Evolutionary conservation across 2,888 invertebrate genomes (phyloP).

Genomic region (Morinoia aosen): DNA sequence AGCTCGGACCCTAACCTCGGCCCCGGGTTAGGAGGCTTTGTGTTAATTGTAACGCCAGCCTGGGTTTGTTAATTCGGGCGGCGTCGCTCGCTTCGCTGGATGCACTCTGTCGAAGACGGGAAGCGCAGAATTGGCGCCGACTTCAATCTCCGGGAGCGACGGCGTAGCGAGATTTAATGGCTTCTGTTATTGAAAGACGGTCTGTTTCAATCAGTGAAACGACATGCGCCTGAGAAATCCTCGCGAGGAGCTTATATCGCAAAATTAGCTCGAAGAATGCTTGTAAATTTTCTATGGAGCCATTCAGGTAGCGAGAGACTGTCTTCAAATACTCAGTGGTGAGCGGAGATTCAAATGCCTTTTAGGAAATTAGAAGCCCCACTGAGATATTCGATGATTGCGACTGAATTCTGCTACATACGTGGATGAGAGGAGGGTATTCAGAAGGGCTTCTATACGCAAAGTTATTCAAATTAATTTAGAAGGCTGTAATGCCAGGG

Average conservation of each 20-base stretch:
- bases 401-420: too few species aligned
- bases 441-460: too few species aligned
- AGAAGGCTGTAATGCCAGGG: too few species aligned
- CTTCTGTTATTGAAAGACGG: slow-evolving; percentile 4
- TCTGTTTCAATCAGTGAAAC: not conserved
- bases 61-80: not conserved
- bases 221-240: not conserved
- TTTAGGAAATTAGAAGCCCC: not conserved
- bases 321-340: not conserved
- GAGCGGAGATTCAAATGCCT: not conserved
- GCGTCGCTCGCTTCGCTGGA: not conserved
- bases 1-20: not conserved
- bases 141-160: not conserved
- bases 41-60: slow-evolving; percentile 29
- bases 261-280: not conserved
- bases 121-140: not conserved
- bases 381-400: not conserved
- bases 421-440: too few species aligned
- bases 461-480: too few species aligned
- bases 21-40: not conserved
- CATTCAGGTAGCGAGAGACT: not conserved
- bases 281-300: not conserved
- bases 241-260: not conserved
- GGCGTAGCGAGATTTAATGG: not conserved
- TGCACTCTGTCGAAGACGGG: not conserved